These are phyloP conservation scores for Ophion ventricosus DNA, from an alignment of 2,888 invertebrate species.

Conservation along the genomic window DNA sequence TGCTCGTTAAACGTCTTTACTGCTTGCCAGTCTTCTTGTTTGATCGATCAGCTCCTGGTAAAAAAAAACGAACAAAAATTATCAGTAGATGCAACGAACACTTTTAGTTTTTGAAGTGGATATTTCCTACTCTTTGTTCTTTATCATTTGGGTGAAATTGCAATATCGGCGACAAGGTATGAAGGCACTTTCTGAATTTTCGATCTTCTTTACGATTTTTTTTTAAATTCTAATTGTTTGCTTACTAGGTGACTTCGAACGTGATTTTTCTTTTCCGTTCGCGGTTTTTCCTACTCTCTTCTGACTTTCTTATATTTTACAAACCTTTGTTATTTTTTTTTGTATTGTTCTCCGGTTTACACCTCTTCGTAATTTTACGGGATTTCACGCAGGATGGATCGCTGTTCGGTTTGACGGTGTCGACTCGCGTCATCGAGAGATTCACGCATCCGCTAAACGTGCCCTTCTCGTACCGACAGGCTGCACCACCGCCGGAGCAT, in stretches of 20 bases:
- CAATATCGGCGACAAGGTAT: too few relatives aligned
- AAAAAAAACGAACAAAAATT: neutral
- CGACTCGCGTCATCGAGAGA: constrained; percentile 92
- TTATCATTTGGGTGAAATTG: too few relatives aligned
- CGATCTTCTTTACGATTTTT: neutral
- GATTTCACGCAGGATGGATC: constrained; percentile 93
- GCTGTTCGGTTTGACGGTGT: constrained; percentile 92
- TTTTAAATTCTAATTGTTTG: neutral
- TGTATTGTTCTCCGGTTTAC: constrained; percentile 85
- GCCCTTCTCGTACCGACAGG: constrained; percentile 95
- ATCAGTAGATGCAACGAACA: neutral
- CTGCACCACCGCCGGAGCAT: constrained; percentile 83
- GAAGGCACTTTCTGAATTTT: too few relatives aligned
- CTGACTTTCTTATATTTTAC: constrained; percentile 27
- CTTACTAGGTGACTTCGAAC: neutral
- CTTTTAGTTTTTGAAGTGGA: too few relatives aligned
- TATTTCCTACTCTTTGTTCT: too few relatives aligned
- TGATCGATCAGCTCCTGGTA: constrained; percentile 78
- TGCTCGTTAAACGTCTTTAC: constrained; percentile 70
- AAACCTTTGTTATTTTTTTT: constrained; percentile 81
- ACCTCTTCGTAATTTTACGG: constrained; percentile 93
- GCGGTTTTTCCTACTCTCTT: neutral
- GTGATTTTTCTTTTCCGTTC: neutral
- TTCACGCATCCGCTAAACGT: constrained; percentile 93
- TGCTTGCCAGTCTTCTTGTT: constrained; percentile 82